Percentiles rank a stretch among this genome's conserved stretches.
Evolutionary conservation across 2,888 invertebrate genomes (phyloP).

Genomic region (Acrobasis repandana): DNA sequence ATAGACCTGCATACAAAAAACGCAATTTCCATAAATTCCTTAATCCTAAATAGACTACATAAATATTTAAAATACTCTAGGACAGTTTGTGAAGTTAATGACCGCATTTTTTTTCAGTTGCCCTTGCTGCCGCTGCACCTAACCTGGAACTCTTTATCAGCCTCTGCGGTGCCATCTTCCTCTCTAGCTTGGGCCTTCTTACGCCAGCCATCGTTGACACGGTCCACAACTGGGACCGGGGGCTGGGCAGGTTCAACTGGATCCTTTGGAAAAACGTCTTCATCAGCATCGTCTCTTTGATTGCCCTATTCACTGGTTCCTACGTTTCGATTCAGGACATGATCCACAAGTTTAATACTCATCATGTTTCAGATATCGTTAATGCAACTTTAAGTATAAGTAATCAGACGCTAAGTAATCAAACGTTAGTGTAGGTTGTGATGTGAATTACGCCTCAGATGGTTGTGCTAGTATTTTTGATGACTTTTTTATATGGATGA

Average conservation of each 20-base stretch:
- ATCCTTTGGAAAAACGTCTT: constrained; percentile 86
- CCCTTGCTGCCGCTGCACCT: constrained; percentile 90
- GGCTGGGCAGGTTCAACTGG: constrained; percentile 86
- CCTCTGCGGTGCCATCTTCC: constrained; percentile 90
- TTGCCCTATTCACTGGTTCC: constrained; percentile 70
- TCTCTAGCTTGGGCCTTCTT: constrained; percentile 88
- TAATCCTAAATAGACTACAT: too few relatives aligned
- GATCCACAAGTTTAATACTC: constrained; percentile 51
- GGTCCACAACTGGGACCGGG: constrained; percentile 85
- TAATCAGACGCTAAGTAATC: constrained; percentile 9
- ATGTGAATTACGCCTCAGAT: background rate
- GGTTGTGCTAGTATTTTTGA: constrained; percentile 5
- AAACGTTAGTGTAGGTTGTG: constrained; percentile 28
- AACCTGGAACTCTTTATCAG: constrained; percentile 93
- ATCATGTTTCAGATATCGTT: constrained; percentile 20
- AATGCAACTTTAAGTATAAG: constrained; percentile 29
- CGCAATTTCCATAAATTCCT: too few relatives aligned
- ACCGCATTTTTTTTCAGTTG: constrained; percentile 78
- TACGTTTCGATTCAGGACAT: constrained; percentile 65
- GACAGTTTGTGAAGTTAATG: too few relatives aligned
- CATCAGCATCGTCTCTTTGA: constrained; percentile 58
- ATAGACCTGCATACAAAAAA: too few relatives aligned
- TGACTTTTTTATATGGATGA: background rate
- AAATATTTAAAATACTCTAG: too few relatives aligned
- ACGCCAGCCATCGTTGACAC: constrained; percentile 89